Evolutionary conservation across 2,888 invertebrate species (phyloP).

Genomic region (Aplocera efformata): DNA sequence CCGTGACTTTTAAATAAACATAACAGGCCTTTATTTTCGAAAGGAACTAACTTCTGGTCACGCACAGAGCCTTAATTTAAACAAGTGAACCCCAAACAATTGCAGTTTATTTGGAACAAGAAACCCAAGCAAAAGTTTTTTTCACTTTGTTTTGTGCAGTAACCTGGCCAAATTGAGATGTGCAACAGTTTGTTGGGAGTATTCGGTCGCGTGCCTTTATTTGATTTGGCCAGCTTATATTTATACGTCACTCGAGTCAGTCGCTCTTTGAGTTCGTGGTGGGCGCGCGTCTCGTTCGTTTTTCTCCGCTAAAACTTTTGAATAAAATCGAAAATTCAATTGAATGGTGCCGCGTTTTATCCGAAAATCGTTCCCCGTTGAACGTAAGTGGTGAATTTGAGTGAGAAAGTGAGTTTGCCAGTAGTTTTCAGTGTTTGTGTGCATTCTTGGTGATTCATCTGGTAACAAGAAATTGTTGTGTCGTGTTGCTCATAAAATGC

Average conservation of each 20-base stretch:
- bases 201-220: constrained; percentile 47
- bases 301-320: constrained; percentile 60
- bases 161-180: constrained; percentile 60
- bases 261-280: constrained; percentile 48
- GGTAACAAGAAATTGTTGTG: constrained; percentile 67
- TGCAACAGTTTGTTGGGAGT: constrained; percentile 50
- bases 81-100: constrained; percentile 17
- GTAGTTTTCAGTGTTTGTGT: constrained; percentile 53
- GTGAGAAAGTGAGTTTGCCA: constrained; percentile 50
- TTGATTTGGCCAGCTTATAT: constrained; percentile 67
- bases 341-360: constrained; percentile 36
- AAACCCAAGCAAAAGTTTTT: constrained; percentile 57
- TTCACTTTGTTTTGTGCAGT: constrained; percentile 52
- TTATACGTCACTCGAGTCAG: constrained; percentile 56
- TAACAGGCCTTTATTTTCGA: constrained; percentile 55
- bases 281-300: constrained; percentile 47
- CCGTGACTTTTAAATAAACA: constrained; percentile 68
- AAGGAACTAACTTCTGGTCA: constrained; percentile 56
- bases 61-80: constrained; percentile 55
- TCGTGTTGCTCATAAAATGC: constrained; percentile 52
- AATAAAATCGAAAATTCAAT: constrained; percentile 51
- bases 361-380: constrained; percentile 44
- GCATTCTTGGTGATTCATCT: constrained; percentile 78
- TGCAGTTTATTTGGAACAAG: constrained; percentile 32
- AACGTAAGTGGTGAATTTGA: constrained; percentile 43